A percentile compares a stretch with the other conserved stretches of the same genome.
These are phyloP conservation scores for Homalodisca vitripennis DNA, from an alignment of 1,140 invertebrate genomes.

Conservation along the genomic window DNA sequence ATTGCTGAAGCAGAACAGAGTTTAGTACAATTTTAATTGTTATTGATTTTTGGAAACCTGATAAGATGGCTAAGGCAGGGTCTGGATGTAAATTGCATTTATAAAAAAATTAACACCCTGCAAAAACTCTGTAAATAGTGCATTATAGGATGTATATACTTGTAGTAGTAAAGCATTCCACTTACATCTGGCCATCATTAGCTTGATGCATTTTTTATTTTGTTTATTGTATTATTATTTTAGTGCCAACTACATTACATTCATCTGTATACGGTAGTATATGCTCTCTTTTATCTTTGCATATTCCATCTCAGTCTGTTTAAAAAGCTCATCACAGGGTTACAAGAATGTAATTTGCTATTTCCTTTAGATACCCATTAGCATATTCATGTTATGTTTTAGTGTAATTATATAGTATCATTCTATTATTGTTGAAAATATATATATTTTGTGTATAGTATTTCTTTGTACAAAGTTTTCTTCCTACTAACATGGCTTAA, in stretches of 20 bases:
- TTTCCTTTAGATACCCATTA: background rate
- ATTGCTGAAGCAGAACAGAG: too few species aligned
- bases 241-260: constrained; percentile 7
- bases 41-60: too few species aligned
- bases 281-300: constrained; percentile 5
- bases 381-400: background rate
- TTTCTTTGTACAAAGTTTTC: too few species aligned
- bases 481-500: too few species aligned
- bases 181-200: background rate
- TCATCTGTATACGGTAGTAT: constrained; percentile 20
- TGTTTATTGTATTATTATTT: background rate
- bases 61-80: background rate
- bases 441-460: background rate
- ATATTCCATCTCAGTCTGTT: background rate
- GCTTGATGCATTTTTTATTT: background rate
- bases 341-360: background rate
- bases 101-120: background rate
- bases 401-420: background rate
- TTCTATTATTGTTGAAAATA: background rate
- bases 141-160: background rate
- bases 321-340: background rate
- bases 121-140: background rate
- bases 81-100: background rate
- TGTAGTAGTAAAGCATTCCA: background rate
- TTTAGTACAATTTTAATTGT: too few species aligned